Evolutionary conservation across 2,113 vertebrate genomes (phyloP).

Genomic region (Pachycephala philippinensis): DNA sequence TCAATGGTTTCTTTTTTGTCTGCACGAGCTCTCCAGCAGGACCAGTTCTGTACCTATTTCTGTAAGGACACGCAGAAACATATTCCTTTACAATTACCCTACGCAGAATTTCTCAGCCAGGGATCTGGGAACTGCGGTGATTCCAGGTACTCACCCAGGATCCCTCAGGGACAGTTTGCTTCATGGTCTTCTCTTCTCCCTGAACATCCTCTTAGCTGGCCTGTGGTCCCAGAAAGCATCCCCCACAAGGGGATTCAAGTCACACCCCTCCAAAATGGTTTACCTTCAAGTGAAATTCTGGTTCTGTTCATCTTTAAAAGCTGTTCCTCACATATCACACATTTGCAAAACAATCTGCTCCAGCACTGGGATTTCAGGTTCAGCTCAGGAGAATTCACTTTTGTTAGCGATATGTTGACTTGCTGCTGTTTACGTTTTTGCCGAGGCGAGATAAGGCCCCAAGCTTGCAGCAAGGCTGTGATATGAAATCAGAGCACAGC

Average conservation of each 20-base stretch:
- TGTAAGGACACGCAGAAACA: not conserved
- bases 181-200: not conserved
- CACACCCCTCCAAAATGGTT: not conserved
- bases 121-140: accelerated
- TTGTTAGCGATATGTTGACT: not conserved
- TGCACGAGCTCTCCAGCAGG: not conserved
- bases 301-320: not conserved
- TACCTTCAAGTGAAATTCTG: not conserved
- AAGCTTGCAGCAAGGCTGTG: not conserved
- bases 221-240: not conserved
- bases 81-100: not conserved
- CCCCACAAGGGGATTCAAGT: not conserved
- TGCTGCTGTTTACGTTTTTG: not conserved
- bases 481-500: accelerated
- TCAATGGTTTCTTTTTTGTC: not conserved
- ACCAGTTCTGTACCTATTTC: not conserved
- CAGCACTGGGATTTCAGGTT: not conserved
- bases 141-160: not conserved
- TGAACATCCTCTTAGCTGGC: accelerated
- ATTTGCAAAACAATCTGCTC: not conserved
- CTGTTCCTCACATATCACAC: not conserved
- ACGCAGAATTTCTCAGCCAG: not conserved
- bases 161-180: not conserved
- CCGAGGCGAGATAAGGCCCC: not conserved
- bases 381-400: not conserved